Conservation (phyloP, 2,888 invertebrate genomes). For the Microdon myrmicae region DNA sequence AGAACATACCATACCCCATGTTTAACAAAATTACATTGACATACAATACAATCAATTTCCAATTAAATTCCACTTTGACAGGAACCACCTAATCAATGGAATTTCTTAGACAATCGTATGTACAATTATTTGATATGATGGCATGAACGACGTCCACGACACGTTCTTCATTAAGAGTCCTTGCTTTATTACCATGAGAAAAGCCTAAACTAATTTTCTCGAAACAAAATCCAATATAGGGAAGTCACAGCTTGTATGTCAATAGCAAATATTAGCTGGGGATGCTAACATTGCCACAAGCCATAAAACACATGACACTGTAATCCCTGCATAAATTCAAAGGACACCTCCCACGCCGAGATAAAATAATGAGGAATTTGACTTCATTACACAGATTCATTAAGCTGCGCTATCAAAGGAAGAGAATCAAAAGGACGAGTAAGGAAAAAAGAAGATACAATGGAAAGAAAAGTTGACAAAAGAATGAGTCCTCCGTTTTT, state of each 20-base stretch:
- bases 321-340: slow-evolving; percentile 9
- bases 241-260: slow-evolving; percentile 20
- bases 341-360: slow-evolving; percentile 12
- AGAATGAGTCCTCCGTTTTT: slow-evolving; percentile 4
- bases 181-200: too few relatives aligned
- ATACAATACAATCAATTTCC: too few relatives aligned
- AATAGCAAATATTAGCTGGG: too few relatives aligned
- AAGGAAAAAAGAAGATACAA: slow-evolving; percentile 1
- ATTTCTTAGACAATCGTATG: too few relatives aligned
- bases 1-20: too few relatives aligned
- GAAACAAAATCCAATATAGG: slow-evolving; percentile 41
- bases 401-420: slow-evolving; percentile 22
- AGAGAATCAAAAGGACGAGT: slow-evolving; percentile 1
- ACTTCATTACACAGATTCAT: slow-evolving; percentile 49
- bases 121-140: too few relatives aligned
- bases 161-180: too few relatives aligned
- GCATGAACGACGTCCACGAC: too few relatives aligned
- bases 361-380: slow-evolving; percentile 39
- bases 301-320: slow-evolving; percentile 5
- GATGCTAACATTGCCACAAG: slow-evolving; percentile 14
- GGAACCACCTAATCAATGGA: too few relatives aligned
- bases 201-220: too few relatives aligned
- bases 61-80: too few relatives aligned
- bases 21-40: too few relatives aligned
- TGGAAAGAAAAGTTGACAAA: slow-evolving; percentile 9